Conservation (phyloP, 2,888 invertebrate genomes). For the Petrophora chlorosata region DNA sequence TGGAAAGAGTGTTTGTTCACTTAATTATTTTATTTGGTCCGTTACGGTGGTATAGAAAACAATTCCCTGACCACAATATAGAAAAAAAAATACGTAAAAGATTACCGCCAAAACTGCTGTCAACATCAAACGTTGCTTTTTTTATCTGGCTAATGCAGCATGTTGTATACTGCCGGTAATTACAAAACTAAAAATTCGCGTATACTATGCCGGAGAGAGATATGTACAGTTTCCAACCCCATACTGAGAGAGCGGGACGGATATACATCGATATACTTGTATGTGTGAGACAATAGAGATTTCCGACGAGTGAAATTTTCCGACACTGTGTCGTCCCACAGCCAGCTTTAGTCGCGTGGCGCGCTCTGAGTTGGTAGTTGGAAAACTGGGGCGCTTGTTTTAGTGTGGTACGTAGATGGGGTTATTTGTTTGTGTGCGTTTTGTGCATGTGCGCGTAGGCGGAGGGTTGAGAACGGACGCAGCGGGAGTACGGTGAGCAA, state of each 20-base stretch:
- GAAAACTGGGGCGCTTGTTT: constrained; percentile 35
- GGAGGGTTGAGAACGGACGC: constrained; percentile 74
- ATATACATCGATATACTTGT: constrained; percentile 47
- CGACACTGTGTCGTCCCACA: constrained; percentile 6
- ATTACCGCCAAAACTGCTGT: constrained; percentile 16
- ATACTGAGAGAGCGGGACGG: constrained; percentile 36
- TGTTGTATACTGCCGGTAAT: constrained; percentile 1
- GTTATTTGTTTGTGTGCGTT: constrained; percentile 20
- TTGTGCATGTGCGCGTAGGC: constrained; percentile 35
- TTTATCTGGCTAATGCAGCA: not conserved
- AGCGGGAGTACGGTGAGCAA: constrained; percentile 54
- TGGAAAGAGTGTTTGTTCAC: constrained; percentile 40
- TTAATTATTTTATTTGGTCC: constrained; percentile 43
- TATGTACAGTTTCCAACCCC: constrained; percentile 20
- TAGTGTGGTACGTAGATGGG: constrained; percentile 39
- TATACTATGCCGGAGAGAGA: constrained; percentile 42
- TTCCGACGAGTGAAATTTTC: constrained; percentile 42
- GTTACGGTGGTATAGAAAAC: constrained; percentile 9
- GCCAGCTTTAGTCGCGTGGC: constrained; percentile 28
- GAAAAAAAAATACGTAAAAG: constrained; percentile 28
- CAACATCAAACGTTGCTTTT: not conserved
- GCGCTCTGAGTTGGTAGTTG: constrained; percentile 51
- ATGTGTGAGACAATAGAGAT: constrained; percentile 47
- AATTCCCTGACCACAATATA: constrained; percentile 17
- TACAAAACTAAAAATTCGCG: constrained; percentile 37